Conservation (phyloP, 2,888 invertebrate species). For the Drosophila pegasa region DNA sequence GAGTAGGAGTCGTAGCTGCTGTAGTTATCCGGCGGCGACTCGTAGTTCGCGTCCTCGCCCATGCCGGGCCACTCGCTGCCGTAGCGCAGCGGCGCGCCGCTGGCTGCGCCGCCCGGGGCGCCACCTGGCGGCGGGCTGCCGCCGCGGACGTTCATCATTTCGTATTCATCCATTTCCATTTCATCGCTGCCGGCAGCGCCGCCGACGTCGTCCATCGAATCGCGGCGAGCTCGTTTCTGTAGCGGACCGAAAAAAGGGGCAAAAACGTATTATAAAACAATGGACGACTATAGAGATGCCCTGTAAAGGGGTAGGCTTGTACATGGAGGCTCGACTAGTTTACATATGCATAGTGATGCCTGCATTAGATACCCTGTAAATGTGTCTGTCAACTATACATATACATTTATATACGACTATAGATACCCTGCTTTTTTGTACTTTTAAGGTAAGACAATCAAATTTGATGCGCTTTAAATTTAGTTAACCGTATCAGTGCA, state of each 20-base stretch:
- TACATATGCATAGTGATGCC: too few species aligned
- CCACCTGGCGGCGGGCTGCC: constrained; percentile 87
- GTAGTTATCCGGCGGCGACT: constrained; percentile 86
- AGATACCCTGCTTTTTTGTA: too few species aligned
- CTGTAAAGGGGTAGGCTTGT: too few species aligned
- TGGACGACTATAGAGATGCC: neutral
- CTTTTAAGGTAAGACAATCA: neutral
- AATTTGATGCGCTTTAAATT: neutral
- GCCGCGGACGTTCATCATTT: constrained; percentile 92
- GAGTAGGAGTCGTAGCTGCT: constrained; percentile 86
- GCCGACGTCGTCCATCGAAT: constrained; percentile 60
- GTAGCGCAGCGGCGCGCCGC: constrained; percentile 10
- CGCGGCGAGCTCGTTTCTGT: constrained; percentile 65
- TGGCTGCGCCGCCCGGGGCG: neutral
- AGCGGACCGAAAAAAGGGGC: neutral
- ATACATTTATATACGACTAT: too few species aligned
- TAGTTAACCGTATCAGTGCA: neutral
- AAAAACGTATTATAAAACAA: too few species aligned
- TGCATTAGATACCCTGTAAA: neutral
- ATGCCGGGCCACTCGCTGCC: constrained; percentile 50
- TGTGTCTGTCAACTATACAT: too few species aligned
- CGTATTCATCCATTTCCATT: constrained; percentile 88
- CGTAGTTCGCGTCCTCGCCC: constrained; percentile 84
- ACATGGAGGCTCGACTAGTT: too few species aligned
- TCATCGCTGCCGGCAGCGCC: constrained; percentile 85